Evolutionary conservation across 2,797 vertebrate genomes (phyloP), one percentile per base, ranked within the genome.

Genomic region (Phrynocephalus vlangalii): DNA sequence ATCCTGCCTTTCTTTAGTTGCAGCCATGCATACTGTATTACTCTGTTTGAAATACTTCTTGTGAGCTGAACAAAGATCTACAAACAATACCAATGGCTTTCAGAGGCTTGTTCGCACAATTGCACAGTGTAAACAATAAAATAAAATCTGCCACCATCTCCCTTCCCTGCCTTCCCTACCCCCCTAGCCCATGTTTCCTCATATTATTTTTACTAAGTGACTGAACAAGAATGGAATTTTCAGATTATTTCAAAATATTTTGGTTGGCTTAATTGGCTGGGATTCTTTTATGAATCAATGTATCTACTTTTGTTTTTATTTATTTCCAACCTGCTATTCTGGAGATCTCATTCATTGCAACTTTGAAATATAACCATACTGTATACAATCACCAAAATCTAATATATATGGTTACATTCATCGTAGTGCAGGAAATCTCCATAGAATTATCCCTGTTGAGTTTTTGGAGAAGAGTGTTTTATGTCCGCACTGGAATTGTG

Each of bases 1-100:
- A 88, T 75, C 24, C 67, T 90, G 85, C 33, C 88, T 87, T 89
- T 79, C 80, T 90, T 60, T 83, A 56, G 68, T 6, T 78, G 87
- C 84, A 91, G 82, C 89, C 9, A 0, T 10, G 1, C 0, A 0
- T 82, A 66, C 79, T 89, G 79, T 89, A 84, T 63, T 63, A 18
- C 6, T 63, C 84, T 30, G 67, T 84, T 85, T 33, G 5, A 76
- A 81, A 67, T 38, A 76, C 50, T 88, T 87, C 73, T 60, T 26
- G 89, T 86, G 77, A 38, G 26, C 50, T 13, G 79, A 82, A 67
- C 82, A 79, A 84, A 79, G 48, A 28, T 56, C 52, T 56, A 11
- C 52, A 60, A 44, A 72, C 24, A 80, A 30, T 44, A 11, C 13
- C 6, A 87, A 75, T 16, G 16, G 26, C 18, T 80, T 80, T 28